Base-by-base conservation (phyloP, 64 coral and sea anemone genomes). In the Dendronephthya gigantea region DNA sequence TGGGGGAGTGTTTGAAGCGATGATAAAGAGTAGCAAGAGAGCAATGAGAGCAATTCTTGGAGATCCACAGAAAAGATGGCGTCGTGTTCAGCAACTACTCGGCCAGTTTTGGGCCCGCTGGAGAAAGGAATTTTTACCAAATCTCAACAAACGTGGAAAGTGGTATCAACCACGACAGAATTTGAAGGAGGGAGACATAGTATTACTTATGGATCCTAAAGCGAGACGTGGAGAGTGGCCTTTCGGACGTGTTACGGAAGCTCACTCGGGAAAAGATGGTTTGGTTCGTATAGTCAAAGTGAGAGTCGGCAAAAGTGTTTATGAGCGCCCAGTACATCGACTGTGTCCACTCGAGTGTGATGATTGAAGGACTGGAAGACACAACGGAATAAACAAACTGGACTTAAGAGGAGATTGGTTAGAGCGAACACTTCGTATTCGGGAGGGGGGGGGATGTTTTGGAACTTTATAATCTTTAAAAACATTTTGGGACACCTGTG, bases 21-120 rank as follows among this genome's bases (percentile, higher is more conserved):
- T 91, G 84, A 86, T 83, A 22, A 90, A 86, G 27, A 86, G 84
- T 82, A 52, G 56, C 9, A 90, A 86, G 65, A 87, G 86, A 69
- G 70, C 83, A 33, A 82, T 90, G 31, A 81, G 74, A 49, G 69
- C 83, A 40, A 83, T 82, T 32, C 65, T 90, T 8, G 87, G 85
- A 30, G 85, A 90, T 28, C 84, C 85, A 28, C 79, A 50, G 40
- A 86, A 83, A 22, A 9, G 76, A 81, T 87, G 72, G 89, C 35
- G 83, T 27, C n/a, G 22, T 50, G 40, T 86, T 40, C 82, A 88
- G 43, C 65, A 88, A 39, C 35, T 90, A 40, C 56, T 50, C 29
- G 22, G 70, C 28, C n/a, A n/a, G n/a, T n/a, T n/a, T n/a, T n/a
- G n/a, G n/a, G 40, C 32, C n/a, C 83, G 45, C 4, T 84, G 88